Evolutionary conservation across 2,888 invertebrate species (phyloP).

Genomic region (Torymus auratus): DNA sequence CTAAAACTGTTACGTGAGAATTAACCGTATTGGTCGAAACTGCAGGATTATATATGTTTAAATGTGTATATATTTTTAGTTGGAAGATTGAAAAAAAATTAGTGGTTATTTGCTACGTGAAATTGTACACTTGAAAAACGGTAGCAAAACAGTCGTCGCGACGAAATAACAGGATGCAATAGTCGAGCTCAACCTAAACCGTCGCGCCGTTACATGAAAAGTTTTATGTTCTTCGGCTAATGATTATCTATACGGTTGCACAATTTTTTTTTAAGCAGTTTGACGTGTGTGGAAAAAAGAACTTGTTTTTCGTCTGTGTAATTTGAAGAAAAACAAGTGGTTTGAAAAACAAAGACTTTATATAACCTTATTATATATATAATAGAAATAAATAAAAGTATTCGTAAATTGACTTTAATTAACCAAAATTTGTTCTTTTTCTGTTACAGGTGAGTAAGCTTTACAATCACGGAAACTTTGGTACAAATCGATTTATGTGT

Average conservation of each 20-base stretch:
- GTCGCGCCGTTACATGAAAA: conserved; percentile 10
- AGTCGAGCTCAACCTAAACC: neutral
- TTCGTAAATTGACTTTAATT: neutral
- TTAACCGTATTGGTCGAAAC: too few relatives aligned
- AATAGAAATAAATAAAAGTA: neutral
- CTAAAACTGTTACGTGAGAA: too few relatives aligned
- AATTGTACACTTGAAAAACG: neutral
- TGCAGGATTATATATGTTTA: too few relatives aligned
- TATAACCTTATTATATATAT: neutral
- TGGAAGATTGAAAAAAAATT: neutral
- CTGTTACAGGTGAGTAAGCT: conserved; percentile 46
- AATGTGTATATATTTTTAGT: too few relatives aligned
- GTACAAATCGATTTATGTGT: neutral
- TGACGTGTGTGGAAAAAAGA: neutral
- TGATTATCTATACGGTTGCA: neutral
- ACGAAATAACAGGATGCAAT: conserved; percentile 5
- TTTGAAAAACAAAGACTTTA: conserved; percentile 11
- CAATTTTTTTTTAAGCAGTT: conserved; percentile 9
- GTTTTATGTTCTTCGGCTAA: conserved; percentile 11
- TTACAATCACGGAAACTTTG: neutral
- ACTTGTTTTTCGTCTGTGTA: conserved; percentile 4
- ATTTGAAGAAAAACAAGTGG: neutral
- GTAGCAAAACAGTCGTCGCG: neutral
- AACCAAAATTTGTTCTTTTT: conserved; percentile 15
- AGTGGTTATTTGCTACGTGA: neutral